These are phyloP conservation scores for Chamaedrilus cognettii DNA, from an alignment of 2,888 invertebrate species.

Conservation along the genomic window DNA sequence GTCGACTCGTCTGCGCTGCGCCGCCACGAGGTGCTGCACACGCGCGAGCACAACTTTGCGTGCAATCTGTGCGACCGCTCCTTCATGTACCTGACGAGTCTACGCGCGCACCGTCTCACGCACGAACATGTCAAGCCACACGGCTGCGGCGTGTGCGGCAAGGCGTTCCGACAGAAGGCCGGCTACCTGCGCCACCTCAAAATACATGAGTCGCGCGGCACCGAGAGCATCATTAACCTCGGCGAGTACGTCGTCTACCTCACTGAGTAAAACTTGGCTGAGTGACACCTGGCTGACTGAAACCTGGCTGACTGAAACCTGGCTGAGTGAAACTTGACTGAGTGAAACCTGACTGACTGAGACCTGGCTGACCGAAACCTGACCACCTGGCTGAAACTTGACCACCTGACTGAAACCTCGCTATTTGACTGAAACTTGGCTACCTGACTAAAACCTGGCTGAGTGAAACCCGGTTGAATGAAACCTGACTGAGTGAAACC, in stretches of 20 bases:
- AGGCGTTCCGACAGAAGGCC: not conserved
- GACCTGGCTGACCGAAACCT: too few relatives aligned
- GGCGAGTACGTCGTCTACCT: conserved; percentile 13
- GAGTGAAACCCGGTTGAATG: too few relatives aligned
- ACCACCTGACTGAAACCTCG: too few relatives aligned
- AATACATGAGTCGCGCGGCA: not conserved
- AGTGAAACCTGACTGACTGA: too few relatives aligned
- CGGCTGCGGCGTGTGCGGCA: conserved; percentile 3
- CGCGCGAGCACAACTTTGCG: conserved; percentile 13
- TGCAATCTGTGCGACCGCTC: conserved; percentile 18
- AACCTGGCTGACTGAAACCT: too few relatives aligned
- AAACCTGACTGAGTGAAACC: too few relatives aligned
- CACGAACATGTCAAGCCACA: conserved; percentile 6
- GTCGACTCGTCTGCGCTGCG: conserved; percentile 24
- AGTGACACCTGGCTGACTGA: too few relatives aligned
- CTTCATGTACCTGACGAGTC: conserved; percentile 22
- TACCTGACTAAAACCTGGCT: too few relatives aligned
- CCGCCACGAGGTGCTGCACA: conserved; percentile 23
- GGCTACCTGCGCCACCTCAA: conserved; percentile 5
- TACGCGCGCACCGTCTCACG: conserved; percentile 18
- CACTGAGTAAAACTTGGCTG: too few relatives aligned
- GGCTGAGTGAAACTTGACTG: too few relatives aligned
- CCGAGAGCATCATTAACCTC: not conserved
- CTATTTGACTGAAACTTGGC: too few relatives aligned
- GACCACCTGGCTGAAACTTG: too few relatives aligned